Percentiles rank a stretch among this genome's conserved stretches.
Conservation (phyloP, 2,113 vertebrate species). For the Antechinus stuartii region DNA sequence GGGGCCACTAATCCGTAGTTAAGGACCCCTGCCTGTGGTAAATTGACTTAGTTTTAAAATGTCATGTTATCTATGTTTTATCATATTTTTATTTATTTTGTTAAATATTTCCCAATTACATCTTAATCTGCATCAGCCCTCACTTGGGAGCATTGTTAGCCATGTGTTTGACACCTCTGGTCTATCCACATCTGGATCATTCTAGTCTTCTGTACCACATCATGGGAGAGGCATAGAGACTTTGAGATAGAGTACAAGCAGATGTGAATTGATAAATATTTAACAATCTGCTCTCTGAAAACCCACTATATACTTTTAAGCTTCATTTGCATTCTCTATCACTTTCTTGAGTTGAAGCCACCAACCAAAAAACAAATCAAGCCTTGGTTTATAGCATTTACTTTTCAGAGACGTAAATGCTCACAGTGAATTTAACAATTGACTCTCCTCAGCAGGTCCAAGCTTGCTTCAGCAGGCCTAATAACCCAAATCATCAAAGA, state of each 20-base stretch:
- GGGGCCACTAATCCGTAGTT: neutral
- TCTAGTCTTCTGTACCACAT: neutral
- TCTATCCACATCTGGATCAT: neutral
- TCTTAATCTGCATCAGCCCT: neutral
- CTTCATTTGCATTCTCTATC: neutral
- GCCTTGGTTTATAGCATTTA: neutral
- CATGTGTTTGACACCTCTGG: neutral
- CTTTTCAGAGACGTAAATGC: neutral
- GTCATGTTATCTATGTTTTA: neutral
- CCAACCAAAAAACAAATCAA: neutral
- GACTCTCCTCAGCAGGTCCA: neutral
- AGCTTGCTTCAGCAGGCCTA: neutral
- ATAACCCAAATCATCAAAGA: neutral
- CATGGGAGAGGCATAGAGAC: neutral
- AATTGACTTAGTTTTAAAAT: neutral
- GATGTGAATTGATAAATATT: neutral
- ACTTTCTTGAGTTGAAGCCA: neutral
- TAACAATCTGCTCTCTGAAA: neutral
- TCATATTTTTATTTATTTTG: neutral
- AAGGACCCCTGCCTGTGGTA: neutral
- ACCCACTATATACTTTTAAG: neutral
- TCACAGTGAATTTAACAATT: neutral
- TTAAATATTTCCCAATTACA: neutral
- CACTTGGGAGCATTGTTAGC: neutral
- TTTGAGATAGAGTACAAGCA: neutral